phyloP scores from a whole-genome alignment of 64 coral and sea anemone genomes.

The Cladopsammia gracilis region DNA sequence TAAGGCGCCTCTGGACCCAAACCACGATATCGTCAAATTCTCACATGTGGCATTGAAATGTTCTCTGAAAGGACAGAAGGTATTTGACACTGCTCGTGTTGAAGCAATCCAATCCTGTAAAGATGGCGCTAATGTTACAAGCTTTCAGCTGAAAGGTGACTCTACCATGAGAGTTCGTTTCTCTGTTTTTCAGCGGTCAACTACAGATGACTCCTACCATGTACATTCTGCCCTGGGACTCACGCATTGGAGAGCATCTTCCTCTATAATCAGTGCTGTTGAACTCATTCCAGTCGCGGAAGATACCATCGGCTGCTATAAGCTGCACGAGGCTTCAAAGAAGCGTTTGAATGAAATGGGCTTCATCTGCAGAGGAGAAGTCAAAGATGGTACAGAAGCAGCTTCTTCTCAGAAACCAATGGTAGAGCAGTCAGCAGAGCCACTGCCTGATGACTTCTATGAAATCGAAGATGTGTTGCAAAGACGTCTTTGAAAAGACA shows the following conservation, averaged over 20 bases:
- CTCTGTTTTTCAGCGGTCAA: background rate
- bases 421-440: background rate
- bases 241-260: conserved; percentile 5
- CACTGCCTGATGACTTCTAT: background rate
- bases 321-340: conserved; percentile 32
- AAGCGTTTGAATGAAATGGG: conserved; percentile 56
- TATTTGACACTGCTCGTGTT: conserved; percentile 40
- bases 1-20: conserved; percentile 55
- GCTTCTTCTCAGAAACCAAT: background rate
- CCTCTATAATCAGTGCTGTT: background rate
- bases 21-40: conserved; percentile 57
- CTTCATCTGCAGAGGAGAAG: conserved; percentile 26
- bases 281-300: background rate
- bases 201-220: background rate
- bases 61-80: background rate
- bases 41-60: conserved; percentile 52
- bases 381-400: background rate
- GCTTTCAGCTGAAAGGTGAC: background rate
- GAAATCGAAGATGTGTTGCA: conserved; percentile 15
- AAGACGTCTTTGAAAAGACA: conserved; percentile 29
- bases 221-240: background rate
- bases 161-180: background rate
- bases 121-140: background rate
- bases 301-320: conserved; percentile 2
- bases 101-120: conserved; percentile 41